A percentile compares a stretch with the other conserved stretches of the same genome.
phyloP scores from a whole-genome alignment of 2,797 vertebrate genomes.

The Manis pentadactyla region DNA sequence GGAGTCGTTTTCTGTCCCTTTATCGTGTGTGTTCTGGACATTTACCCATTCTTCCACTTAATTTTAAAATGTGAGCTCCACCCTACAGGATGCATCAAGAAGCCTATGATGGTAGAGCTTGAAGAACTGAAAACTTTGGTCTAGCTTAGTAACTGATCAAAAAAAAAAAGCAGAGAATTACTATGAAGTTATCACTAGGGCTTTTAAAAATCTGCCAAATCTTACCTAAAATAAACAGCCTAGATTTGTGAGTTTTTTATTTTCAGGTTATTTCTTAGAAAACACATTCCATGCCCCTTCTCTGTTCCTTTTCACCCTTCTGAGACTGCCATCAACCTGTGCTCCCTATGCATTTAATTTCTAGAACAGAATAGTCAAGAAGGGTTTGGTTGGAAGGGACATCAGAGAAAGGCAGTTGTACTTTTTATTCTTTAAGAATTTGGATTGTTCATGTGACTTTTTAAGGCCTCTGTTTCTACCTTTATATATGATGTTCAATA shows the following conservation, averaged over 20 bases:
- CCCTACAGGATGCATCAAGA: neutral
- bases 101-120: neutral
- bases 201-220: neutral
- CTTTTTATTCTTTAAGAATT: constrained; percentile 23
- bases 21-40: neutral
- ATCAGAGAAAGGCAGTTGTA: neutral
- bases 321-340: neutral
- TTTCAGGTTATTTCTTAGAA: neutral
- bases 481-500: neutral
- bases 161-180: neutral
- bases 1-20: neutral
- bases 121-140: neutral
- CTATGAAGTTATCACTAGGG: neutral
- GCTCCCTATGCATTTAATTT: neutral
- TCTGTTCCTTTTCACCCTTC: neutral
- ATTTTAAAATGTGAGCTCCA: neutral
- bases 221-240: neutral
- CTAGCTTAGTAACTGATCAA: neutral
- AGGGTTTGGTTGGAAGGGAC: neutral
- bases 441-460: neutral
- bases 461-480: neutral
- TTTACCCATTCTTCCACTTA: neutral
- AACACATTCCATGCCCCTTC: neutral
- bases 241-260: neutral
- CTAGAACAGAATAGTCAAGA: neutral